Percentiles rank a stretch among this genome's conserved stretches.
Conservation (phyloP, 2,888 invertebrate genomes). For the Lydus trimaculatus region DNA sequence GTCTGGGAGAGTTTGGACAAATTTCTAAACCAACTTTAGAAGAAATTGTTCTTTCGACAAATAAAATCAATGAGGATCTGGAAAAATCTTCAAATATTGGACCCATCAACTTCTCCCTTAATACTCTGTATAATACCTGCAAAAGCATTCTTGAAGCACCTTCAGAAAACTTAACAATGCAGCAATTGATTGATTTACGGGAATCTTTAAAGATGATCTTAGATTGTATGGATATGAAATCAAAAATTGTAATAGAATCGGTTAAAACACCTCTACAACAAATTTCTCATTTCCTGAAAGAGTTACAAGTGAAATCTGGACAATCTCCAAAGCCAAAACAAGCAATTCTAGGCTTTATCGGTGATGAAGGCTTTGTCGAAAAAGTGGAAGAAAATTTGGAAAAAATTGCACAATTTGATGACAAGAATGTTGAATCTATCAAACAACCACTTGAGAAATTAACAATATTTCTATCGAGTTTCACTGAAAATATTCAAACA, state of each 20-base stretch:
- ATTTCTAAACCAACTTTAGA: not conserved
- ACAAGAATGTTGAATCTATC: constrained; percentile 16
- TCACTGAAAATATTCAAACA: constrained; percentile 13
- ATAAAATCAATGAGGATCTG: constrained; percentile 2
- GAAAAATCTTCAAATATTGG: constrained; percentile 8
- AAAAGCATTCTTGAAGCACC: constrained; percentile 10
- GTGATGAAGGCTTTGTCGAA: constrained; percentile 6
- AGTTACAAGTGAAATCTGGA: constrained; percentile 7
- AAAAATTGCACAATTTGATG: constrained; percentile 12
- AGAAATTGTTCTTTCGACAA: constrained; percentile 8
- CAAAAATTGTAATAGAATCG: not conserved
- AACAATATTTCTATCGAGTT: constrained; percentile 12
- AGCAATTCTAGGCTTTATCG: constrained; percentile 3
- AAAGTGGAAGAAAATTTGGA: constrained; percentile 9
- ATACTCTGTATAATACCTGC: not conserved
- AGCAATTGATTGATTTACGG: constrained; percentile 10
- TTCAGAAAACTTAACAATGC: not conserved
- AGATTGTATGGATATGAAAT: not conserved
- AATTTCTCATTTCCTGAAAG: not conserved
- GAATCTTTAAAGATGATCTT: constrained; percentile 10
- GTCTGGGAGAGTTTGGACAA: not conserved
- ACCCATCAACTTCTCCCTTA: constrained; percentile 7
- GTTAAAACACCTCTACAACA: not conserved
- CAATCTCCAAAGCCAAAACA: constrained; percentile 7
- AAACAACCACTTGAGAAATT: constrained; percentile 34